Evolutionary conservation across 2,888 invertebrate species (phyloP).

Genomic region (Teinopalpus imperialis): DNA sequence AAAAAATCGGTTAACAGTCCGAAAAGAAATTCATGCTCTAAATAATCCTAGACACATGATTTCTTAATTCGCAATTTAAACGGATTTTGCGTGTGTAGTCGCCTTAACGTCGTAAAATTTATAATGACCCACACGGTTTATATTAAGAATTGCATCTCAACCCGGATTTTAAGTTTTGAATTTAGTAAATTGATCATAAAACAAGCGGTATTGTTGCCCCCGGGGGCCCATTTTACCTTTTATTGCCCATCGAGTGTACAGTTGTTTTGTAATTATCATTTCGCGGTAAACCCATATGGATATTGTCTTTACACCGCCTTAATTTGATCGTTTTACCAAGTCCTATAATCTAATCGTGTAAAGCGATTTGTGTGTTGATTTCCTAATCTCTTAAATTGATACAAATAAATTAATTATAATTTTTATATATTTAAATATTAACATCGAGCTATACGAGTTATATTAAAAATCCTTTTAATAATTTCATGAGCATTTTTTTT

Average conservation of each 20-base stretch:
- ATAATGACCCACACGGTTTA: constrained; percentile 39
- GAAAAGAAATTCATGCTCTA: too few species aligned
- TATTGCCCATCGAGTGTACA: constrained; percentile 23
- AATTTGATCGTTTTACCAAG: constrained; percentile 30
- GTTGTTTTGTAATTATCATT: constrained; percentile 30
- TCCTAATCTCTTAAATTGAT: constrained; percentile 7
- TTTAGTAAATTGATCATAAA: constrained; percentile 53
- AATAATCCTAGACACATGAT: constrained; percentile 3
- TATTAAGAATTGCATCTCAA: constrained; percentile 29
- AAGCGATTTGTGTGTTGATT: background rate
- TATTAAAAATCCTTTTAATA: too few species aligned
- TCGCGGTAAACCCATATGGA: constrained; percentile 28
- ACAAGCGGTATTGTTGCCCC: constrained; percentile 30
- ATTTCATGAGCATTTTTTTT: too few species aligned
- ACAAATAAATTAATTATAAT: background rate
- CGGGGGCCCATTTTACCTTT: constrained; percentile 23
- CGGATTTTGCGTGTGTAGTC: constrained; percentile 2
- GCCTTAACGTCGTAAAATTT: constrained; percentile 36
- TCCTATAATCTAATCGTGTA: constrained; percentile 9
- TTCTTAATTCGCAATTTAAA: constrained; percentile 2
- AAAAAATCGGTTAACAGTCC: too few species aligned
- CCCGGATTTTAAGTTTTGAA: constrained; percentile 33
- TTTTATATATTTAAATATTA: too few species aligned
- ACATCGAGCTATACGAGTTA: too few species aligned
- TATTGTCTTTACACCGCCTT: constrained; percentile 32